Evolutionary conservation across 1,140 invertebrate species (phyloP).

Genomic region (Atta cephalotes): DNA sequence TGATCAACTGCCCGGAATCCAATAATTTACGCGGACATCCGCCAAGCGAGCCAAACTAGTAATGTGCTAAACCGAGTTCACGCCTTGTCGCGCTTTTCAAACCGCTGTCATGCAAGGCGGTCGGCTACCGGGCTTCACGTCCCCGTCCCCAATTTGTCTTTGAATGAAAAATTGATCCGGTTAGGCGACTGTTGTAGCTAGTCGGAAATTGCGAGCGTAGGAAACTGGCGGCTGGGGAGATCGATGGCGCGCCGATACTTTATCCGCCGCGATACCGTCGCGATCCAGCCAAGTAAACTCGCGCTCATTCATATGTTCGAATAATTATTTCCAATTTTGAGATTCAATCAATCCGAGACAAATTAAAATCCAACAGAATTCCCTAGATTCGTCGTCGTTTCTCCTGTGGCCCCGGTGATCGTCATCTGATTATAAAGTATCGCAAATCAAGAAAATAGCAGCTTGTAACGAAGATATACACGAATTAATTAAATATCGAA

Average conservation of each 20-base stretch:
- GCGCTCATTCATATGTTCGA: slow-evolving; percentile 29
- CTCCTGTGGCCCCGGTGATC: neutral
- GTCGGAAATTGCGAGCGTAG: slow-evolving; percentile 54
- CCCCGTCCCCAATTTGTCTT: slow-evolving; percentile 70
- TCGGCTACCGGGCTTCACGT: slow-evolving; percentile 44
- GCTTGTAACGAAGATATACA: slow-evolving; percentile 15
- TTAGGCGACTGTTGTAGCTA: slow-evolving; percentile 65
- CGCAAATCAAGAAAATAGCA: slow-evolving; percentile 7
- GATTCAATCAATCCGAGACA: slow-evolving; percentile 36
- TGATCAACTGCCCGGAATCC: neutral
- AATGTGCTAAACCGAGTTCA: slow-evolving; percentile 50
- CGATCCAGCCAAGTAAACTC: slow-evolving; percentile 13
- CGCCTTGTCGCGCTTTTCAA: slow-evolving; percentile 52
- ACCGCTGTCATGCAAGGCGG: slow-evolving; percentile 57
- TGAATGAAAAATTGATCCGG: slow-evolving; percentile 75
- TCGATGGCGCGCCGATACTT: slow-evolving; percentile 56
- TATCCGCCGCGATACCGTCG: slow-evolving; percentile 37
- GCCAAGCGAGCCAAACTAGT: slow-evolving; percentile 23
- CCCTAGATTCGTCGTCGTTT: neutral
- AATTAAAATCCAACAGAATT: slow-evolving; percentile 43
- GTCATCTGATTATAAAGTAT: slow-evolving; percentile 43
- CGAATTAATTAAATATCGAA: slow-evolving; percentile 54
- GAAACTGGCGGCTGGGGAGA: slow-evolving; percentile 34
- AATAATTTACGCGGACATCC: slow-evolving; percentile 26
- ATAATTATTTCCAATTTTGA: slow-evolving; percentile 58